Evolutionary conservation across 1,140 invertebrate species (phyloP).

Genomic region (Episyrphus balteatus): DNA sequence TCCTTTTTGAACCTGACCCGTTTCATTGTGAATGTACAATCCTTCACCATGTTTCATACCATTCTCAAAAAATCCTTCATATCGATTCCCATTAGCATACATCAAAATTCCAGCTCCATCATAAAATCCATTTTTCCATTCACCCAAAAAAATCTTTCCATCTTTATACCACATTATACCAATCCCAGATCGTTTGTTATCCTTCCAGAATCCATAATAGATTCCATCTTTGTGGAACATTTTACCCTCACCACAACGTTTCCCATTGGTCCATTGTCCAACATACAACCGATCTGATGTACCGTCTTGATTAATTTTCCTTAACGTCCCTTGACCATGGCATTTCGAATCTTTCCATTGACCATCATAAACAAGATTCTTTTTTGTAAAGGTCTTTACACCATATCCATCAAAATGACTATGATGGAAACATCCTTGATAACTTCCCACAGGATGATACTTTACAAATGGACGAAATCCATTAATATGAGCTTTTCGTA

Average conservation of each 20-base stretch:
- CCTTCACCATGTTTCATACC: constrained; percentile 47
- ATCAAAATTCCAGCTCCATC: constrained; percentile 38
- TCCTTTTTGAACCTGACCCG: constrained; percentile 46
- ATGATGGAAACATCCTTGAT: too few relatives aligned
- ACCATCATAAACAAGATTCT: constrained; percentile 41
- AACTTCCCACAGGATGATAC: too few relatives aligned
- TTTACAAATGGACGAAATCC: too few relatives aligned
- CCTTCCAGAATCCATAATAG: constrained; percentile 37
- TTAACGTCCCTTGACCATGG: constrained; percentile 37
- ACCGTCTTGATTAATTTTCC: constrained; percentile 14
- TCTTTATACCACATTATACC: constrained; percentile 45
- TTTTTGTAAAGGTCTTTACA: constrained; percentile 11
- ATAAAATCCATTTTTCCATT: constrained; percentile 32
- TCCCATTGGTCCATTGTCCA: constrained; percentile 41
- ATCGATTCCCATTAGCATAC: constrained; percentile 44
- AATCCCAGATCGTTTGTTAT: constrained; percentile 46
- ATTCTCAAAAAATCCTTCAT: constrained; percentile 44
- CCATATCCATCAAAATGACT: background rate
- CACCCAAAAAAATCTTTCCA: constrained; percentile 42
- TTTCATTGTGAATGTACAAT: constrained; percentile 43
- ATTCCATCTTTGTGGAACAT: constrained; percentile 27
- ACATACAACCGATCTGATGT: constrained; percentile 29
- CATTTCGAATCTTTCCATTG: constrained; percentile 41
- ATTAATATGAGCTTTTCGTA: too few relatives aligned
- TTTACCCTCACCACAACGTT: constrained; percentile 38